Percentiles rank a stretch among this genome's conserved stretches.
Conservation (phyloP, 2,113 vertebrate species). For the Cyprinodon tularosa region DNA sequence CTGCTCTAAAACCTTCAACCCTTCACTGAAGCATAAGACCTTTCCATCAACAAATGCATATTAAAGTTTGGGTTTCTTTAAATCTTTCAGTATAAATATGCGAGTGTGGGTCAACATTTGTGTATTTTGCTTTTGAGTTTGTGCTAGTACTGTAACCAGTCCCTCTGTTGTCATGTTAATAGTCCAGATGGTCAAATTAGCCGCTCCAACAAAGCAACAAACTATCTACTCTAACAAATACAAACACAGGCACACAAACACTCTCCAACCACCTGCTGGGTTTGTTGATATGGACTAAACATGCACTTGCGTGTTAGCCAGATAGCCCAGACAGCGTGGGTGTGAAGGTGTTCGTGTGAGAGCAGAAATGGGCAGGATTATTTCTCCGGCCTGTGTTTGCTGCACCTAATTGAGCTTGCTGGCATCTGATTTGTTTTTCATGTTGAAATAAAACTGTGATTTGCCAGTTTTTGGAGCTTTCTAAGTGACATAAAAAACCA, state of each 20-base stretch:
- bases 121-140: constrained; percentile 30
- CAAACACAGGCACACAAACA: constrained; percentile 27
- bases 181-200: constrained; percentile 80
- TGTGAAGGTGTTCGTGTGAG: constrained; percentile 27
- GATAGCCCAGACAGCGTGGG: constrained; percentile 25
- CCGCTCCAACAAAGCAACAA: constrained; percentile 81
- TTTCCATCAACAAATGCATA: neutral
- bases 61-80: constrained; percentile 12
- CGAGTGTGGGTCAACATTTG: constrained; percentile 1
- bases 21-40: constrained; percentile 34
- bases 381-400: constrained; percentile 16
- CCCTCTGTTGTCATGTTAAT: constrained; percentile 71
- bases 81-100: constrained; percentile 1
- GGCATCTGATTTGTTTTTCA: constrained; percentile 6
- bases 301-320: constrained; percentile 60
- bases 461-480: constrained; percentile 5
- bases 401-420: constrained; percentile 26
- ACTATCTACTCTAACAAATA: constrained; percentile 65
- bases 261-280: constrained; percentile 63
- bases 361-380: constrained; percentile 22
- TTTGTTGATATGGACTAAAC: constrained; percentile 61
- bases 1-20: constrained; percentile 47
- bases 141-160: constrained; percentile 66
- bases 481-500: neutral
- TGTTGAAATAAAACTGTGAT: neutral